phyloP scores from a whole-genome alignment of 2,888 invertebrate species.

The Rosalia funebris region DNA sequence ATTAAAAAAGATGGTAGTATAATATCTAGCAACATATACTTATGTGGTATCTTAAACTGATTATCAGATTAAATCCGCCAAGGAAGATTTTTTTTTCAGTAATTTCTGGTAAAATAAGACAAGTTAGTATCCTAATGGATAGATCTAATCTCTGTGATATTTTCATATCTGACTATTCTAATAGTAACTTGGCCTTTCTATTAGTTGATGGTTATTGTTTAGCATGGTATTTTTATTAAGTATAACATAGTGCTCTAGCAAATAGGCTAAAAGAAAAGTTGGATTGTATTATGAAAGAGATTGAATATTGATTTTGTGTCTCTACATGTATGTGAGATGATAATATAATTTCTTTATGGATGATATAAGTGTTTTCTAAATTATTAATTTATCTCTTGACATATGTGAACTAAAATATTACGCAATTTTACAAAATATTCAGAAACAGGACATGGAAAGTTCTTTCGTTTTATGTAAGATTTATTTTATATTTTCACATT shows the following conservation, averaged over 20 bases:
- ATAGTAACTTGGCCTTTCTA: conserved; percentile 15
- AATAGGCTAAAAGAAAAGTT: conserved; percentile 7
- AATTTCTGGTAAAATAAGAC: background rate
- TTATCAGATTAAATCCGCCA: background rate
- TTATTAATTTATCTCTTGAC: no score
- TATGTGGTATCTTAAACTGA: background rate
- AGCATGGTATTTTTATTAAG: conserved; percentile 14
- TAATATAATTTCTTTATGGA: no score
- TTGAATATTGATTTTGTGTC: no score
- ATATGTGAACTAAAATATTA: no score
- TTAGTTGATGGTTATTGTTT: conserved; percentile 16
- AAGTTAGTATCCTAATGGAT: background rate
- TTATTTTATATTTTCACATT: no score
- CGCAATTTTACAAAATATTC: no score
- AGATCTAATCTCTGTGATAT: conserved; percentile 26
- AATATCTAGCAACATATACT: background rate
- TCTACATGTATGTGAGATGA: background rate
- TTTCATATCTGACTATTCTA: conserved; percentile 20
- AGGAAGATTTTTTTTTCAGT: background rate
- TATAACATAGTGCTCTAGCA: conserved; percentile 2
- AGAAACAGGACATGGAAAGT: no score
- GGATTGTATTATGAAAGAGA: no score
- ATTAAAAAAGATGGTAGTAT: conserved; percentile 1
- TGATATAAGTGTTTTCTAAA: no score
- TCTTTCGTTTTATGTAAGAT: no score